A percentile compares a stretch with the other conserved stretches of the same genome.
Evolutionary conservation across 2,888 invertebrate genomes (phyloP).

Genomic region (Apotomis betuletana): DNA sequence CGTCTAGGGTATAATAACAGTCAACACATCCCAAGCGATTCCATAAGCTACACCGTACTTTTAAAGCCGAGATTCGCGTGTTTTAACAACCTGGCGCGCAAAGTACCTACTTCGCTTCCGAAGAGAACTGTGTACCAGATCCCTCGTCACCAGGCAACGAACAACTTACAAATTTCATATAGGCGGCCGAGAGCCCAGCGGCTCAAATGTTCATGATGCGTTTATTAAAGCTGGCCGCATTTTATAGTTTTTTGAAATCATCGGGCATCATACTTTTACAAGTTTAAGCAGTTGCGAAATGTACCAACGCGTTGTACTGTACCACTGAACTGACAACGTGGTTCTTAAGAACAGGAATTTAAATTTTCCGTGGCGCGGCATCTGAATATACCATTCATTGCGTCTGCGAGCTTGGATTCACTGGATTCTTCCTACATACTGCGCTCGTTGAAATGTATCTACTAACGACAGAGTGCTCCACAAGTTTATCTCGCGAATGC

Average conservation of each 20-base stretch:
- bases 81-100: constrained; percentile 60
- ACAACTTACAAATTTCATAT: constrained; percentile 63
- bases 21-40: constrained; percentile 59
- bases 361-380: no score
- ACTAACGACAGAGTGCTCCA: not conserved
- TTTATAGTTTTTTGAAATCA: not conserved
- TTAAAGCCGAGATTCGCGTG: constrained; percentile 65
- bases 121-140: constrained; percentile 78
- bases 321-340: no score
- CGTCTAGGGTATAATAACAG: constrained; percentile 77
- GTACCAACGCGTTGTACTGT: no score
- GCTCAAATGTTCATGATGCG: constrained; percentile 8
- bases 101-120: constrained; percentile 65
- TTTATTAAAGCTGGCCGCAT: not conserved
- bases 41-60: constrained; percentile 54
- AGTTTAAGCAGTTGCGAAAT: no score
- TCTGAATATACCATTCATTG: not conserved
- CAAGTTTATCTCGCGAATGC: not conserved
- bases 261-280: no score
- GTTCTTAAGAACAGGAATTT: not conserved
- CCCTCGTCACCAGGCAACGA: constrained; percentile 74
- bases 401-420: not conserved
- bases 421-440: not conserved
- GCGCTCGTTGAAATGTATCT: not conserved
- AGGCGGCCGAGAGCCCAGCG: constrained; percentile 28